Conservation (phyloP, 2,888 invertebrate genomes). For the Hypselothyrea guttata region DNA sequence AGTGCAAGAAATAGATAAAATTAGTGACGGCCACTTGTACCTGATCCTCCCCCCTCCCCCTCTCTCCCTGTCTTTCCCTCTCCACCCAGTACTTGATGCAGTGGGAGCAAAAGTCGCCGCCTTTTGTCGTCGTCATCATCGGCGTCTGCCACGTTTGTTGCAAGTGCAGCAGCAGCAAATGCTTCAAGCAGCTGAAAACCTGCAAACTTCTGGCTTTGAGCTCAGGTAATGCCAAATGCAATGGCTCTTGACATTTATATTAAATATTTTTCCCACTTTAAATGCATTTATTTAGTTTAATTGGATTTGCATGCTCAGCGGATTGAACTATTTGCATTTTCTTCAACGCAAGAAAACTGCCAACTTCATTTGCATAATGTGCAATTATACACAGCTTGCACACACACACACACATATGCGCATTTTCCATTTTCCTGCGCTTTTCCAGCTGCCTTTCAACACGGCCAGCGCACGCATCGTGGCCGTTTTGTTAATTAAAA, state of each 20-base stretch:
- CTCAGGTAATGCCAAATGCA: conserved; percentile 42
- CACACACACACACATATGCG: conserved; percentile 5
- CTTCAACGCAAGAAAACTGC: background rate
- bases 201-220: conserved; percentile 10
- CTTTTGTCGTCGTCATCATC: conserved; percentile 29
- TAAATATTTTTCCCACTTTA: conserved; percentile 42
- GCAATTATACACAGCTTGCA: conserved; percentile 59
- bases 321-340: background rate
- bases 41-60: conserved; percentile 7
- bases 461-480: conserved; percentile 14
- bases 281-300: conserved; percentile 53
- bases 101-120: conserved; percentile 37
- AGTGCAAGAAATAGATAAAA: conserved; percentile 77
- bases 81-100: conserved; percentile 27
- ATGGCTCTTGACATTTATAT: conserved; percentile 40
- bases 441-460: conserved; percentile 29
- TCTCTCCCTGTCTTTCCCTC: background rate
- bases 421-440: conserved; percentile 17
- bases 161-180: conserved; percentile 23
- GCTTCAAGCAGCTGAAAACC: conserved; percentile 17
- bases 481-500: conserved; percentile 68
- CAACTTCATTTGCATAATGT: conserved; percentile 64
- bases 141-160: conserved; percentile 17
- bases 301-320: conserved; percentile 40
- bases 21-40: conserved; percentile 55